Conservation (phyloP, 1,140 invertebrate species). For the Agrilus planipennis region DNA sequence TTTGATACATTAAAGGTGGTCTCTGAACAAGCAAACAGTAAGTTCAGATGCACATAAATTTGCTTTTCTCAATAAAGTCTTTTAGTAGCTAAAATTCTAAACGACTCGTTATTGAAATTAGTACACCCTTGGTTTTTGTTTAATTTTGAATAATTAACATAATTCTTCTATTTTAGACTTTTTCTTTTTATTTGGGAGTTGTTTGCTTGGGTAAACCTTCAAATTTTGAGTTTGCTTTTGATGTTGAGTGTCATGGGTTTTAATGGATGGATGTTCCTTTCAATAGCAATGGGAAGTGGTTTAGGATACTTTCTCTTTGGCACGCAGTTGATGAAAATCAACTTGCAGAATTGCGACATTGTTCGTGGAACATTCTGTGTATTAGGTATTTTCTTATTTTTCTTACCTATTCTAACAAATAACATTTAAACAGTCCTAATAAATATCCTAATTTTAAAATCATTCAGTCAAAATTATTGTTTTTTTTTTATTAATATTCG, state of each 20-base stretch:
- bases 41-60: too few relatives aligned
- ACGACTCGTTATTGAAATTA: too few relatives aligned
- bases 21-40: too few relatives aligned
- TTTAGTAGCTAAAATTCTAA: too few relatives aligned
- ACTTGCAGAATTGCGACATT: conserved; percentile 32
- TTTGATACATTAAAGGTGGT: too few relatives aligned
- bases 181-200: conserved; percentile 23
- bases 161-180: conserved; percentile 18
- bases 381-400: too few relatives aligned
- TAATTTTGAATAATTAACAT: neutral
- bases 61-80: too few relatives aligned
- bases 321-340: conserved; percentile 32
- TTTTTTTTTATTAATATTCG: too few relatives aligned
- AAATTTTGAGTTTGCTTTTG: conserved; percentile 61
- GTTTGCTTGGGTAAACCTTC: conserved; percentile 27
- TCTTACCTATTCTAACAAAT: too few relatives aligned
- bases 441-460: too few relatives aligned
- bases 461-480: too few relatives aligned
- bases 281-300: conserved; percentile 62
- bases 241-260: conserved; percentile 87
- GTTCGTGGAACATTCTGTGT: conserved; percentile 30
- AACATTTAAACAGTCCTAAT: too few relatives aligned
- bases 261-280: conserved; percentile 68
- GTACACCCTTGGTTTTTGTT: neutral
- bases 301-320: conserved; percentile 53